phyloP scores from a whole-genome alignment of 1,140 invertebrate species.

The Forficula auricularia region DNA sequence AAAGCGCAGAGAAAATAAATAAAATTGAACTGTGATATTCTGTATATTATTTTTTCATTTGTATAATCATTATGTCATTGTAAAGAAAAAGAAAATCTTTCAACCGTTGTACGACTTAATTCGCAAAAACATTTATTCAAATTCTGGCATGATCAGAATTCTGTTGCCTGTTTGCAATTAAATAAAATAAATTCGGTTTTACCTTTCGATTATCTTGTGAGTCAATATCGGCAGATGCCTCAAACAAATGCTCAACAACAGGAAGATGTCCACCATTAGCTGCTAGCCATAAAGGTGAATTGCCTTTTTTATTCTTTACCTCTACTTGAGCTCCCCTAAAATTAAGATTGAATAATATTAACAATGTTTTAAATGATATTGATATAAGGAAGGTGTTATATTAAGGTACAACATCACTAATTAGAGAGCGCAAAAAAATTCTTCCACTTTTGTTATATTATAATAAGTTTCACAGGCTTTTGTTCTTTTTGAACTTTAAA shows the following conservation, averaged over 20 bases:
- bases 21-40: too few species aligned
- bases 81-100: not conserved
- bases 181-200: constrained; percentile 14
- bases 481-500: too few species aligned
- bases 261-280: constrained; percentile 94
- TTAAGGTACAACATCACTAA: not conserved
- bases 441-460: too few species aligned
- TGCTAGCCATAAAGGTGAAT: constrained; percentile 93
- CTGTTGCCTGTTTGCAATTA: too few species aligned
- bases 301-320: constrained; percentile 98
- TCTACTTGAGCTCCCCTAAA: constrained; percentile 70
- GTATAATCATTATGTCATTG: too few species aligned
- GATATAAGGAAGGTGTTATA: constrained; percentile 1
- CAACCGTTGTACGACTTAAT: not conserved
- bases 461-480: too few species aligned
- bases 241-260: constrained; percentile 83
- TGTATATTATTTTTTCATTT: too few species aligned
- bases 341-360: too few species aligned
- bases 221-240: constrained; percentile 85
- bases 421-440: too few species aligned
- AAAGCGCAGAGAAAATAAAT: too few species aligned
- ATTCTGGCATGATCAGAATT: not conserved
- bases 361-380: constrained; percentile 7
- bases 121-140: not conserved
- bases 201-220: constrained; percentile 87